Conservation (phyloP, 2,888 invertebrate species). For the Cosmopolites sordidus region DNA sequence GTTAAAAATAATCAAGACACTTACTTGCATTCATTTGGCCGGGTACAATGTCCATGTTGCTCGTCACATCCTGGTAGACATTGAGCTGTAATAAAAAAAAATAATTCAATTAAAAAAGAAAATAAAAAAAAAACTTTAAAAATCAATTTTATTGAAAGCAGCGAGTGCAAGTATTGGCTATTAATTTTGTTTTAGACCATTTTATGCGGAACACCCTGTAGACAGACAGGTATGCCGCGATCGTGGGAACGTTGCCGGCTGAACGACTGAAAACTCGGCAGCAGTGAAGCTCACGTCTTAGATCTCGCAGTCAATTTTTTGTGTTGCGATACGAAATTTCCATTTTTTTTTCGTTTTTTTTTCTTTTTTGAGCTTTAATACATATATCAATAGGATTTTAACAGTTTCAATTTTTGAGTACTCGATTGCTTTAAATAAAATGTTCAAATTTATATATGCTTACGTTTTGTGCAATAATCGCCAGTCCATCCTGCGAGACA, state of each 20-base stretch:
- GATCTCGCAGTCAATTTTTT: slow-evolving; percentile 47
- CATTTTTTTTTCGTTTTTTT: slow-evolving; percentile 37
- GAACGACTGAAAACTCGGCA: slow-evolving; percentile 43
- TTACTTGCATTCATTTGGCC: slow-evolving; percentile 95
- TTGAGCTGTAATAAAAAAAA: slow-evolving; percentile 70
- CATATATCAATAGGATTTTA: slow-evolving; percentile 19
- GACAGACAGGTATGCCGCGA: slow-evolving; percentile 47
- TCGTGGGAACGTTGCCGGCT: slow-evolving; percentile 48
- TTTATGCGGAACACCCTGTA: slow-evolving; percentile 40
- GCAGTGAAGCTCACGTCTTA: slow-evolving; percentile 48
- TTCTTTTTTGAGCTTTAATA: slow-evolving; percentile 18
- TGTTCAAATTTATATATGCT: no score
- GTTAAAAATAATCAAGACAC: no score
- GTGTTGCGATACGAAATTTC: slow-evolving; percentile 46
- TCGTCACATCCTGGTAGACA: slow-evolving; percentile 91
- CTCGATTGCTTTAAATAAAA: no score
- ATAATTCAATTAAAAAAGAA: neutral
- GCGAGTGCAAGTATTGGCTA: neutral
- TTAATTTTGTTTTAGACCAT: neutral
- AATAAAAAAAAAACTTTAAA: no score
- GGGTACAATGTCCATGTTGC: slow-evolving; percentile 84
- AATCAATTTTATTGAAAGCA: no score
- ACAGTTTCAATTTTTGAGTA: no score
- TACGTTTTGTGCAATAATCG: slow-evolving; percentile 90
- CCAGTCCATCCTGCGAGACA: slow-evolving; percentile 92